Evolutionary conservation across 2,797 vertebrate species (phyloP).

Genomic region (Gorsachius magnificus): DNA sequence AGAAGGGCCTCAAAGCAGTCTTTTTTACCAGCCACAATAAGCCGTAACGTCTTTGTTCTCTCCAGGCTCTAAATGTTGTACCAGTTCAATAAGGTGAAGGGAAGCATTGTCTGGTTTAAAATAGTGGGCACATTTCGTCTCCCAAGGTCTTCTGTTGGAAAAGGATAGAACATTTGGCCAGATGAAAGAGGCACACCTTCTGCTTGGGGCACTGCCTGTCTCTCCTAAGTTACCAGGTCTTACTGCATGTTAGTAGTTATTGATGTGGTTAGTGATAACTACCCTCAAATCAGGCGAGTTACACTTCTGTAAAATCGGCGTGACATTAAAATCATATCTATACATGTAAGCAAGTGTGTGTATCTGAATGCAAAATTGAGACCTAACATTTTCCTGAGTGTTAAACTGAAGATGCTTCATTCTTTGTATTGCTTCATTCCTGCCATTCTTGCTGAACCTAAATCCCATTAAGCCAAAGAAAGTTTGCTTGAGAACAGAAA

Average conservation of each 20-base stretch:
- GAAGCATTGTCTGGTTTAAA: neutral
- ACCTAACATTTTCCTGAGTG: fast-evolving
- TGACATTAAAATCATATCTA: neutral
- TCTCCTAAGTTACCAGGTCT: neutral
- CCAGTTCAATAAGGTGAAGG: neutral
- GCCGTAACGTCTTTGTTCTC: neutral
- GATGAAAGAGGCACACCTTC: neutral
- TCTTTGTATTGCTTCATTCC: neutral
- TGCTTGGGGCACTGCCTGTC: neutral
- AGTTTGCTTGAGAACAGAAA: neutral
- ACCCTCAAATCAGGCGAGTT: neutral
- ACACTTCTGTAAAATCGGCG: neutral
- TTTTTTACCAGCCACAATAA: neutral
- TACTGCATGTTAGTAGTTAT: neutral
- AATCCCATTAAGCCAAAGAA: neutral
- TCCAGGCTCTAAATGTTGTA: neutral
- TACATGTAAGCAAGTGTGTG: neutral
- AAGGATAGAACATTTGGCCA: neutral
- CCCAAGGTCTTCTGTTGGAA: neutral
- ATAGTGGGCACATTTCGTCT: neutral
- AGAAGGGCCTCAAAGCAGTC: neutral
- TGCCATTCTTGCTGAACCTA: neutral
- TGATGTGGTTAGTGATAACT: neutral
- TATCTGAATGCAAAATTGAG: neutral
- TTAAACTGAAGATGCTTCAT: neutral